A percentile compares a stretch with the other conserved stretches of the same genome.
phyloP scores from a whole-genome alignment of 1,140 invertebrate species.

The Andricus grossulariae region DNA sequence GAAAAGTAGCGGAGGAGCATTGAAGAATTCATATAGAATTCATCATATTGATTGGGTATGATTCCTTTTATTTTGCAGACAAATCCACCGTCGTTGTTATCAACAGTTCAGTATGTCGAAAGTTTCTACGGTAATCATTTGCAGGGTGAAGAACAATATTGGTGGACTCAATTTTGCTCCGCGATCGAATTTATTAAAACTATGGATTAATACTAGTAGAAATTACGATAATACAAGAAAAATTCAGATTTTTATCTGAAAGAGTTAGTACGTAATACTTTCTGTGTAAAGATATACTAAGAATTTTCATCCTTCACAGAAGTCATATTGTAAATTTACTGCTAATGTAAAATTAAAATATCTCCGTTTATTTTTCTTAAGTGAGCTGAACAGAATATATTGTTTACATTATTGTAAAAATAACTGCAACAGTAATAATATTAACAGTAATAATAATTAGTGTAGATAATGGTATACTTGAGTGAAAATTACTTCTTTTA shows the following conservation, averaged over 20 bases:
- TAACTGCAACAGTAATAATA: constrained; percentile 12
- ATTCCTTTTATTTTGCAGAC: constrained; percentile 79
- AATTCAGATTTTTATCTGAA: constrained; percentile 23
- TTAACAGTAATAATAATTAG: no score
- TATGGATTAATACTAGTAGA: constrained; percentile 85
- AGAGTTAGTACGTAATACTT: background rate
- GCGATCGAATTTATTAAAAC: constrained; percentile 99
- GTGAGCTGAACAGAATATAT: background rate
- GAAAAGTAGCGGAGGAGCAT: background rate
- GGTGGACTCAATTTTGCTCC: constrained; percentile 98
- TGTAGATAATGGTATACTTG: no score
- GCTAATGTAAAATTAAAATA: constrained; percentile 25
- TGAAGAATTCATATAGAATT: background rate
- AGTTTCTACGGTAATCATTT: constrained; percentile 92
- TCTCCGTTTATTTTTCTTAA: constrained; percentile 9
- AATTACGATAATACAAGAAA: background rate
- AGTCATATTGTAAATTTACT: constrained; percentile 1
- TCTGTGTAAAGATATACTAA: constrained; percentile 12
- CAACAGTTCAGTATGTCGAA: constrained; percentile 97
- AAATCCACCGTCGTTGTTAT: constrained; percentile 95
- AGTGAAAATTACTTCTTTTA: no score
- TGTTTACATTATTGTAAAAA: constrained; percentile 13
- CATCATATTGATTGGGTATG: no score
- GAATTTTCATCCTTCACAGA: background rate
- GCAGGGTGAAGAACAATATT: constrained; percentile 95